Evolutionary conservation across 2,113 vertebrate genomes (phyloP), one percentile per base, ranked within the genome.

Genomic region (Tragelaphus imberbis): DNA sequence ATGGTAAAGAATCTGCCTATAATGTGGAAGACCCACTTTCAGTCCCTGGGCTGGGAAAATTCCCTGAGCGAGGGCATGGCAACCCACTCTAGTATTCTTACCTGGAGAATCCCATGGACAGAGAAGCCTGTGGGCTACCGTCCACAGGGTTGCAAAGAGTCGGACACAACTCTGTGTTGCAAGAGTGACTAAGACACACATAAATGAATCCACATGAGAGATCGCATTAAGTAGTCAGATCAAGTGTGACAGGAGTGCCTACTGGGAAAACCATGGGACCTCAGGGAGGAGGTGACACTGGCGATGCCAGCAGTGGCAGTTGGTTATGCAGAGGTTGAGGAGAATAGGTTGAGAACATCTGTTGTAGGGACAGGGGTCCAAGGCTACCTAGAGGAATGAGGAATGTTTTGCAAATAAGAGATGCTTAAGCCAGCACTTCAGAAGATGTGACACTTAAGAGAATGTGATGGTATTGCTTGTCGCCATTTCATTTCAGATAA

Each of bases 271-370:
- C 53, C 17, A 5, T 14, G 2, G 25, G 27, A 3, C 47, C 8
- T 12, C 21, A 25, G 14, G 19, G 51, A 58, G 33, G 27, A 13
- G 7, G 14, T 1, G 33, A 56, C 7, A 5, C 0, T n/a, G 36
- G 71, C 61, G n/a, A 30, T 6, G 6, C 6, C 0, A 1, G 1
- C 4, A 56, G 11, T 55, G 44, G 33, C 9, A 17, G 36, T 6
- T 44, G 88, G 27, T 15, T 51, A 19, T 5, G 1, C 23, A 7
- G 63, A 36, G 10, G 40, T 1, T 33, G 17, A 21, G 23, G 75
- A 36, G 36, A 3, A 33, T 1, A 19, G 23, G 61, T 7, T 19
- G 49, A 40, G 63, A 65, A 44, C 30, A 11, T 19, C 27, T 19
- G 0, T 10, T 7, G 27, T 7, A 11, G 40, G 16, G 12, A 28